These are phyloP conservation scores for Antheraea pernyi DNA, from an alignment of 1,140 invertebrate species.

Conservation along the genomic window DNA sequence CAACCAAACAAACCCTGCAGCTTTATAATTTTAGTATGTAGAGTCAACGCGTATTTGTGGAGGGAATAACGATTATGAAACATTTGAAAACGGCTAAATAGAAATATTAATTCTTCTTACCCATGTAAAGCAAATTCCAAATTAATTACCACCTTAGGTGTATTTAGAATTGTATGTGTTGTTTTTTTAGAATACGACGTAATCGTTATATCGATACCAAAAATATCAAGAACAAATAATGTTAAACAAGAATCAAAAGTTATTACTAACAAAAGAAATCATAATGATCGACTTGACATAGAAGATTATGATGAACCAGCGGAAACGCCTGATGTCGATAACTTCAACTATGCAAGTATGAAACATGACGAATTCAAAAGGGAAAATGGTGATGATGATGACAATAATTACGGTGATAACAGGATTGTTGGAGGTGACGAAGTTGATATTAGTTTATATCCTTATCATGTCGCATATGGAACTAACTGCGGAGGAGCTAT, in stretches of 20 bases:
- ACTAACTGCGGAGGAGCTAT: constrained; percentile 66
- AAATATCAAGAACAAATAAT: constrained; percentile 28
- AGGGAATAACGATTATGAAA: too few species aligned
- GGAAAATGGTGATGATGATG: constrained; percentile 8
- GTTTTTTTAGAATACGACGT: constrained; percentile 45
- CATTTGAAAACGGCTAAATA: too few species aligned
- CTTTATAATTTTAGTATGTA: too few species aligned
- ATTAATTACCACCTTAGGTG: too few species aligned
- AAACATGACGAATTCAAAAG: constrained; percentile 20
- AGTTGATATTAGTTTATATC: constrained; percentile 65
- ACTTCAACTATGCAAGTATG: constrained; percentile 40
- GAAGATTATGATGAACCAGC: constrained; percentile 51
- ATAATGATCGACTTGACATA: constrained; percentile 41
- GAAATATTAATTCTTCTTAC: too few species aligned
- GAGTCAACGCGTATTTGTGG: too few species aligned
- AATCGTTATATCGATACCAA: constrained; percentile 52
- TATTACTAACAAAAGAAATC: background rate
- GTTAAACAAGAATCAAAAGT: constrained; percentile 11
- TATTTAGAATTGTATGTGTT: too few species aligned
- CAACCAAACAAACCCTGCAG: too few species aligned
- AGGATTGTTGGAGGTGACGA: constrained; percentile 61
- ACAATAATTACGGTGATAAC: constrained; percentile 35
- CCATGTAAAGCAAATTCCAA: too few species aligned
- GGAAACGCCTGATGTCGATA: constrained; percentile 47
- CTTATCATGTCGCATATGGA: constrained; percentile 64